Percentiles rank a stretch among this genome's conserved stretches.
These are phyloP conservation scores for Bubo bubo DNA, from an alignment of 2,113 vertebrate species.

Conservation along the genomic window DNA sequence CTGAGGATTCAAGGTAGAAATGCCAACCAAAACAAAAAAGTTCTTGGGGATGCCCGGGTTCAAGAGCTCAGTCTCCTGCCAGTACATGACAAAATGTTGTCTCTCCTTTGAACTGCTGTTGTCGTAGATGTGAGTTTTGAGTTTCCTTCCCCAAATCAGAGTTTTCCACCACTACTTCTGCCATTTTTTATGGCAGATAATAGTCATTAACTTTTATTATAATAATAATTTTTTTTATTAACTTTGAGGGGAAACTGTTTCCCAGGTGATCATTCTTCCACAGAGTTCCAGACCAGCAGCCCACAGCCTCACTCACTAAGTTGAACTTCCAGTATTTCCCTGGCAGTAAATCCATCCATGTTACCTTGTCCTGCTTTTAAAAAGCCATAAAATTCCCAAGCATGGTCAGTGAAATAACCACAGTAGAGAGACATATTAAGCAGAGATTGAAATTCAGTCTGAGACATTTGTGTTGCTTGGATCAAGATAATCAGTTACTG, in stretches of 20 bases:
- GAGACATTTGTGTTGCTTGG: neutral
- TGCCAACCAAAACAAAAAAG: neutral
- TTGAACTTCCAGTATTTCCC: constrained; percentile 32
- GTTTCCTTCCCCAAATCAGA: neutral
- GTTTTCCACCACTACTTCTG: constrained; percentile 19
- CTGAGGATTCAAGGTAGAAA: neutral
- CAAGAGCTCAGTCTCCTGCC: neutral
- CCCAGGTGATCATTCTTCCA: neutral
- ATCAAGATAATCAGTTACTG: neutral
- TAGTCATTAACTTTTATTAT: constrained; percentile 65
- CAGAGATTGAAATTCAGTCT: neutral
- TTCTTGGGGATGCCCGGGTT: neutral
- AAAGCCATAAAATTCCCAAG: constrained; percentile 49
- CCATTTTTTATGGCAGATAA: constrained; percentile 36
- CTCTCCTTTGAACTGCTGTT: neutral
- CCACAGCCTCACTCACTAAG: constrained; percentile 28
- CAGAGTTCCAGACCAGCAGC: constrained; percentile 12
- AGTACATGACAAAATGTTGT: neutral
- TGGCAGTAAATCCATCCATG: constrained; percentile 33
- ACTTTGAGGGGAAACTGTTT: constrained; percentile 55
- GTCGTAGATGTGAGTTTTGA: neutral
- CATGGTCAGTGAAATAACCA: constrained; percentile 37
- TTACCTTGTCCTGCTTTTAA: constrained; percentile 46
- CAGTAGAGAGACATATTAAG: neutral
- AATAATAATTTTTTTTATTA: constrained; percentile 62